Percentiles rank a stretch among this genome's conserved stretches.
Conservation (phyloP, 2,888 invertebrate genomes). For the Tachystola acroxantha region DNA sequence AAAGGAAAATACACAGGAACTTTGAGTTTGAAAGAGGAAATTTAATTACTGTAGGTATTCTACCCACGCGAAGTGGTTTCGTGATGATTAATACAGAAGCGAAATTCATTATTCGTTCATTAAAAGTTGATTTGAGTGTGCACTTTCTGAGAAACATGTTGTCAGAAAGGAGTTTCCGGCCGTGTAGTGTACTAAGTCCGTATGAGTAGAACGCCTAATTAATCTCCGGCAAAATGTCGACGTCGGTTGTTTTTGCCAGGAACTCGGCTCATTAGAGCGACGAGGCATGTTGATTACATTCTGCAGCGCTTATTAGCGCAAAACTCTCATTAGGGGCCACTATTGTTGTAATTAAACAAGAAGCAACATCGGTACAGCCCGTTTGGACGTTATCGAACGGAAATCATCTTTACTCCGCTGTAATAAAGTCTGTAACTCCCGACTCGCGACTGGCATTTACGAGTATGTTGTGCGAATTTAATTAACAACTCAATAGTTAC, state of each 20-base stretch:
- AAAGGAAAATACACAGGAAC: slow-evolving; percentile 30
- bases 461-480: slow-evolving; percentile 67
- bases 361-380: slow-evolving; percentile 55
- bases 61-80: background rate
- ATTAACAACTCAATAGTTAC: slow-evolving; percentile 74
- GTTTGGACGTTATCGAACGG: slow-evolving; percentile 26
- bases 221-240: slow-evolving; percentile 74
- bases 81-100: background rate
- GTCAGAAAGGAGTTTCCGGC: slow-evolving; percentile 8
- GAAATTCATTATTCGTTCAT: slow-evolving; percentile 10
- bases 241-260: slow-evolving; percentile 70
- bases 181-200: slow-evolving; percentile 32
- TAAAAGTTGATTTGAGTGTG: slow-evolving; percentile 23
- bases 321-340: slow-evolving; percentile 75
- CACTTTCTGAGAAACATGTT: slow-evolving; percentile 47
- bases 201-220: slow-evolving; percentile 69
- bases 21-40: slow-evolving; percentile 6
- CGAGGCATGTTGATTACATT: slow-evolving; percentile 77
- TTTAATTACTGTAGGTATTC: too few relatives aligned
- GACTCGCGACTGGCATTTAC: slow-evolving; percentile 13
- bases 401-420: slow-evolving; percentile 42
- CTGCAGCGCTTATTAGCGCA: slow-evolving; percentile 76
- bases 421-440: slow-evolving; percentile 28
- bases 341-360: slow-evolving; percentile 78
- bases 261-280: slow-evolving; percentile 75